Evolutionary conservation across 2,888 invertebrate species (phyloP), one percentile per base, ranked within the genome.

Genomic region (Acrocera orbiculus): DNA sequence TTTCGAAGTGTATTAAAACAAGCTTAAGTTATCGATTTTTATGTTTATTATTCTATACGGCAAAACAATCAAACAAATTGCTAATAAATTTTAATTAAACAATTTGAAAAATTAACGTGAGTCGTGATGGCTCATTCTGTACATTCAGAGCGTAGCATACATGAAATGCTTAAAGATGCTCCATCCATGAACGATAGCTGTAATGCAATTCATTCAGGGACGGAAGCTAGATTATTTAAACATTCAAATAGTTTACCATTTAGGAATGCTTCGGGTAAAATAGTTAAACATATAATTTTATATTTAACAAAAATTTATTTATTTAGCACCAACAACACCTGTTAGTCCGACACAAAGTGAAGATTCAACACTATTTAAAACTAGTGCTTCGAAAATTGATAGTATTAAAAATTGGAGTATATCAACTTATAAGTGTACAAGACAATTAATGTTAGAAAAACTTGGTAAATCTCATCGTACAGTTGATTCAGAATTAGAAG

Each of bases 401-500:
- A 76, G 81, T 37, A 66, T 96, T 41, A 87, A 83, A 56, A 89
- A 83, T 55, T 98, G 96, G 96, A 87, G 93, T 42, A 85, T 96
- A 53, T 92, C 92, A 39, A 95, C 95, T 0, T 96, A 92, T 60
- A 96, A 95, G 62, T 96, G 95, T 57, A 96, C 96, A 5, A 83
- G 87, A 50, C 96, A 98, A 58, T 70, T 93, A 39, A 77, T 98
- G 62, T 82, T 90, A 46, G 96, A 98, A 58, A 90, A 89, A 55
- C 67, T 98, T 35, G 96, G 96, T 13, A 96, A 92, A 64, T 80
- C 82, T 27, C 83, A 86, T 7, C 69, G 87, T 38, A 89, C 87
- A 27, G 80, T 87, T 31, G 87, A 89, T 55, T 77, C 85, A 2
- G 95, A 95, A 61, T 62, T 96, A 48, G 96, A 96, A 63, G 75